phyloP scores from a whole-genome alignment of 2,888 invertebrate genomes.

The Dicyrtomina minuta region DNA sequence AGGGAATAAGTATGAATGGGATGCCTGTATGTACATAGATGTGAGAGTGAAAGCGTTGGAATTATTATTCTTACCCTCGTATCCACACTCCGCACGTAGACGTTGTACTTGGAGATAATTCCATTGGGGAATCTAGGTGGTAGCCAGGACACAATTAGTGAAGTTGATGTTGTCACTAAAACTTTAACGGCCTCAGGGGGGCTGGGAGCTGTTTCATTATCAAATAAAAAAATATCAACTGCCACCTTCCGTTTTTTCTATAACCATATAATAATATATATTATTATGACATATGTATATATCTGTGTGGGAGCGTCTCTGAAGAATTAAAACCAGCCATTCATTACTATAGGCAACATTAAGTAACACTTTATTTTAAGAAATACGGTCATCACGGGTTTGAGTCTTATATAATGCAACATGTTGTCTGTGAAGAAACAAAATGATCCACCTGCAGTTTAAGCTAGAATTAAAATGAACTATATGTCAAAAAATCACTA shows the following conservation, averaged over 20 bases:
- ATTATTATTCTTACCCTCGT: constrained; percentile 31
- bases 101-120: constrained; percentile 56
- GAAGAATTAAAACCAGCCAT: too few relatives aligned
- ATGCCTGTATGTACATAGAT: neutral
- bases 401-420: too few relatives aligned
- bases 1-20: neutral
- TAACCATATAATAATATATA: too few relatives aligned
- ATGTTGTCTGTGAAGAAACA: too few relatives aligned
- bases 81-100: constrained; percentile 53
- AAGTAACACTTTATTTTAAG: neutral
- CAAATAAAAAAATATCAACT: constrained; percentile 1
- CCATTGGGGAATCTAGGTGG: constrained; percentile 57
- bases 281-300: too few relatives aligned
- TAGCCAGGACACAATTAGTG: constrained; percentile 57
- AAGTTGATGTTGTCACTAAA: constrained; percentile 55
- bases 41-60: neutral
- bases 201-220: constrained; percentile 56
- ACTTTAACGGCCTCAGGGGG: constrained; percentile 57
- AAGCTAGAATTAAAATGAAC: too few relatives aligned
- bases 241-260: too few relatives aligned
- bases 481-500: too few relatives aligned
- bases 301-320: too few relatives aligned
- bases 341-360: too few relatives aligned
- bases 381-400: too few relatives aligned
- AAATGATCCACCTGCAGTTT: too few relatives aligned